phyloP scores from a whole-genome alignment of 1,140 invertebrate genomes.

The Brachionus asplanchnoidis region DNA sequence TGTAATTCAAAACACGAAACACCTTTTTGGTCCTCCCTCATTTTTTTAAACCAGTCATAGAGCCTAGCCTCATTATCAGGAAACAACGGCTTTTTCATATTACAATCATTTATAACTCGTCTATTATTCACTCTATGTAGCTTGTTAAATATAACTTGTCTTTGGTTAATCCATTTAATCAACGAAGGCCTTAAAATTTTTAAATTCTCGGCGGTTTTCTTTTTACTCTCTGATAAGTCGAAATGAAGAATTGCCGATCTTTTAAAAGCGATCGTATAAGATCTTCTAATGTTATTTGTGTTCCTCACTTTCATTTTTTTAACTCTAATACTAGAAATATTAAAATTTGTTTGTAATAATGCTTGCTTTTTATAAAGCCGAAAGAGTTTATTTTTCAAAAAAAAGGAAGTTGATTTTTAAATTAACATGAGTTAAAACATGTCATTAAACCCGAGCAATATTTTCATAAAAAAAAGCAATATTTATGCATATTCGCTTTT shows the following conservation, averaged over 20 bases:
- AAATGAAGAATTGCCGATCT: background rate
- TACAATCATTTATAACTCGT: background rate
- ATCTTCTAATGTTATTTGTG: background rate
- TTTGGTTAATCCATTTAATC: background rate
- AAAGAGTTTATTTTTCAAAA: too few relatives aligned
- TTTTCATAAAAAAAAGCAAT: too few relatives aligned
- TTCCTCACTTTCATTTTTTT: background rate
- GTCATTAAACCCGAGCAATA: too few relatives aligned
- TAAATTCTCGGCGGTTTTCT: conserved; percentile 42
- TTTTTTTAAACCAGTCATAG: conserved; percentile 3
- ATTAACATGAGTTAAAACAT: too few relatives aligned
- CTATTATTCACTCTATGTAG: background rate
- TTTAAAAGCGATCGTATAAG: background rate
- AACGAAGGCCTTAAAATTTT: background rate
- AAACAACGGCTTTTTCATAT: conserved; percentile 17
- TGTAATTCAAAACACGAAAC: conserved; percentile 32
- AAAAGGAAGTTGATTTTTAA: too few relatives aligned
- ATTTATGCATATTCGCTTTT: too few relatives aligned
- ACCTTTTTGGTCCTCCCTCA: background rate
- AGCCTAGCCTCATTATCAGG: background rate
- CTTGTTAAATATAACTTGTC: background rate
- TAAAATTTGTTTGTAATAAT: background rate
- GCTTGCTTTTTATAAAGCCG: too few relatives aligned
- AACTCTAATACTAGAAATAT: background rate
- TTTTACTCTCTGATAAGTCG: conserved; percentile 60